Percentiles rank a stretch among this genome's conserved stretches.
These are phyloP conservation scores for Eretmocerus hayati DNA, from an alignment of 2,888 invertebrate genomes.

Conservation along the genomic window DNA sequence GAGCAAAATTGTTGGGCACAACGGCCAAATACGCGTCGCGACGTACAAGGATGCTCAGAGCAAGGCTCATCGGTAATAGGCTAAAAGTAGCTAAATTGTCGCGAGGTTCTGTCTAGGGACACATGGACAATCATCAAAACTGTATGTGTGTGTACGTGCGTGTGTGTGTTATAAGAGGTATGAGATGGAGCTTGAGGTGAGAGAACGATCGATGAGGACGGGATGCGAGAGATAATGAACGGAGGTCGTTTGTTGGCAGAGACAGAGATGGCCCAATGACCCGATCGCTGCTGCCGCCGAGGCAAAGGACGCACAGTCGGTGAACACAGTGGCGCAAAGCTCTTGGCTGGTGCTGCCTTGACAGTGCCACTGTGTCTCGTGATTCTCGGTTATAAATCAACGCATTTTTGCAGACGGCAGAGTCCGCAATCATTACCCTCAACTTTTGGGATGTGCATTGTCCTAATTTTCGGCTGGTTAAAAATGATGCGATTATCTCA, in stretches of 20 bases:
- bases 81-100: constrained; percentile 24
- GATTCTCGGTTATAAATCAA: constrained; percentile 11
- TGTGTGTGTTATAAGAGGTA: too few species aligned
- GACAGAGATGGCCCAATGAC: neutral
- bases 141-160: too few species aligned
- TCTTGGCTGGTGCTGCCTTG: too few species aligned
- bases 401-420: constrained; percentile 2
- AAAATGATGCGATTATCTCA: too few species aligned
- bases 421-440: too few species aligned
- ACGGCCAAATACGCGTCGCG: neutral
- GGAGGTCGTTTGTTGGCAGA: constrained; percentile 24
- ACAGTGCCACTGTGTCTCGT: neutral
- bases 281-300: too few species aligned
- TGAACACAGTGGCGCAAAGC: neutral
- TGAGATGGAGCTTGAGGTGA: constrained; percentile 18
- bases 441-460: too few species aligned
- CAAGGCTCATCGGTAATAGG: constrained; percentile 11
- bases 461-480: too few species aligned
- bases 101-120: too few species aligned
- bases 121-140: too few species aligned
- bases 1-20: neutral
- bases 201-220: constrained; percentile 32
- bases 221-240: constrained; percentile 30
- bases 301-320: neutral
- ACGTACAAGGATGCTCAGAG: neutral